A percentile compares a stretch with the other conserved stretches of the same genome.
Evolutionary conservation across 1,140 invertebrate genomes (phyloP).

Genomic region (Temnothorax longispinosus): DNA sequence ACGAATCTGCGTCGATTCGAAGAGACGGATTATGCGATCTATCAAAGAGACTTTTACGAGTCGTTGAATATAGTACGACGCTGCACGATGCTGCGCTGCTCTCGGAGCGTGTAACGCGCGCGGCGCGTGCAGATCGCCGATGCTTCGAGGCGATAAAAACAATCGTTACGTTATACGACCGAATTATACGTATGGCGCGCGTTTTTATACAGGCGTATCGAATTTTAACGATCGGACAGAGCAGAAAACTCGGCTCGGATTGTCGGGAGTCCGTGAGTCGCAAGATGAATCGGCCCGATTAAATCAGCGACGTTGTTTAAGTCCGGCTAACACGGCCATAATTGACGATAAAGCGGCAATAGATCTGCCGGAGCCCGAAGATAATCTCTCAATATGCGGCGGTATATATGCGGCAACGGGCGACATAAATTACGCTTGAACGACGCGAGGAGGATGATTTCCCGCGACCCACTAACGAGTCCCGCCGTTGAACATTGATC

Average conservation of each 20-base stretch:
- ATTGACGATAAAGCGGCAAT: constrained; percentile 46
- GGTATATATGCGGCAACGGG: not conserved
- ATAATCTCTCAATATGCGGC: constrained; percentile 52
- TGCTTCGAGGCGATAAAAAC: constrained; percentile 40
- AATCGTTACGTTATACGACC: constrained; percentile 55
- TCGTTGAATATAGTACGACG: constrained; percentile 4
- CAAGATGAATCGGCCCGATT: constrained; percentile 35
- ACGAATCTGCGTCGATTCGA: constrained; percentile 45
- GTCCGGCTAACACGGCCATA: constrained; percentile 22
- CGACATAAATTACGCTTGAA: constrained; percentile 46
- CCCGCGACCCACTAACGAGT: constrained; percentile 43
- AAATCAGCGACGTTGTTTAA: constrained; percentile 30
- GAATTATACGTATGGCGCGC: constrained; percentile 33
- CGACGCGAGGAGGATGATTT: constrained; percentile 35
- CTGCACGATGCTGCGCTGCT: not conserved
- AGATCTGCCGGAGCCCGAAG: constrained; percentile 7
- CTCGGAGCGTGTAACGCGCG: not conserved
- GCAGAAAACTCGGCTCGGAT: not conserved
- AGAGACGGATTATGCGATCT: constrained; percentile 14
- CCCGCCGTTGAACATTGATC: constrained; percentile 18
- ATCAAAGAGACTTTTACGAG: constrained; percentile 42
- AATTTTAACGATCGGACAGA: constrained; percentile 32
- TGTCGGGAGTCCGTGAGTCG: not conserved
- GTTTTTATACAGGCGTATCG: constrained; percentile 30
- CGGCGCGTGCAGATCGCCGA: not conserved